Base-by-base conservation (phyloP, 1,140 invertebrate species). In the Penaeus vannamei region DNA sequence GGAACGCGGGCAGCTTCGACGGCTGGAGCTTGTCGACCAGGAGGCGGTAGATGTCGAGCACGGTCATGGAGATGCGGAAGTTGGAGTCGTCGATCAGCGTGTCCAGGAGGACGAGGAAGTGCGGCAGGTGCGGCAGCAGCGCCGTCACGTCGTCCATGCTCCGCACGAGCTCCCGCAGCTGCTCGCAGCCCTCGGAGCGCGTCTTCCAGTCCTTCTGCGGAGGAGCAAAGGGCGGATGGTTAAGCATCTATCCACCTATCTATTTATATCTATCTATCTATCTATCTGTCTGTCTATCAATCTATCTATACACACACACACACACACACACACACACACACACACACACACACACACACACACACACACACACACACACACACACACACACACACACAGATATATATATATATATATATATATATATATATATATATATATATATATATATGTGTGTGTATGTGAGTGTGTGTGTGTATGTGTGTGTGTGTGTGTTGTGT, bases 91-190 rank as follows among this genome's bases (percentile, higher is more conserved):
- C 94, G 91, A 94, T 94, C 36, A 95, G 92, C 7, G 93, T 92
- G 84, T 93, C 93, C 12, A 95, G 93, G 89, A 96, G 90, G 85
- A 94, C 94, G 69, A 96, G 93, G 85, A 96, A 94, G 82, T 95
- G 94, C 86, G 94, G 94, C 91, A 96, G 93, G 92, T 95, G 93
- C 2, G 95, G 94, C 90, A 95, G 94, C 36, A 96, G 93, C 82
- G 93, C 91, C 53, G 93, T 92, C 82, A 95, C 90, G 22, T 93
- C 94, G 32, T 93, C 93, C 3, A 94, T 93, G 66, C 93, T 93
- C 83, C 93, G 93, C n/a, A 95, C 90, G 42, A 94, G 93, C 8
- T 93, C 92, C 80, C 94, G 94, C 61, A 95, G 93, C 85, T 94
- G 93, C 26, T 94, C 93, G 20, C 95, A 92, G 22, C 94, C 95